These are phyloP conservation scores for Chaetophractus vellerosus DNA, from an alignment of 2,797 vertebrate species.

Conservation along the genomic window DNA sequence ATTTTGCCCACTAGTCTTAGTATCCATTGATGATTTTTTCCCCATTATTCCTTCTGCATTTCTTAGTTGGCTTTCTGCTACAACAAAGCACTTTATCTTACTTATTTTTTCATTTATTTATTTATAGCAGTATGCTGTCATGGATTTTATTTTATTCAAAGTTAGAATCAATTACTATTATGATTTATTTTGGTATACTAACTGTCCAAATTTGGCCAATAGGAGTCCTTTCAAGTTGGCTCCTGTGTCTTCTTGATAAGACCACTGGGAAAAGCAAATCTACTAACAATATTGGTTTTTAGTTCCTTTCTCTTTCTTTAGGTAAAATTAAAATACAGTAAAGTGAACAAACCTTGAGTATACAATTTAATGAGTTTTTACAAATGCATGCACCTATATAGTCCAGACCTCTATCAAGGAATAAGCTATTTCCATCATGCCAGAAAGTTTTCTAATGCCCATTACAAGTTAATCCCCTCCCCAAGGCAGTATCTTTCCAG, in stretches of 20 bases:
- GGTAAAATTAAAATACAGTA: slow-evolving; percentile 25
- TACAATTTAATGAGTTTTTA: neutral
- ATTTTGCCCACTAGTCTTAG: neutral
- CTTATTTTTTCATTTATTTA: slow-evolving; percentile 9
- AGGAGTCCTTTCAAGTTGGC: neutral
- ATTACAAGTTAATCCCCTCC: neutral
- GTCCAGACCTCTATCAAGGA: neutral
- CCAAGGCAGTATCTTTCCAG: neutral
- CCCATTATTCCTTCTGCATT: neutral
- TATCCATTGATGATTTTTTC: slow-evolving; percentile 5
- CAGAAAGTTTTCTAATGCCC: neutral
- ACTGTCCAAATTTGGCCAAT: neutral
- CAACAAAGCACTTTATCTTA: slow-evolving; percentile 11
- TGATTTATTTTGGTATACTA: neutral
- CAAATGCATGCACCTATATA: neutral
- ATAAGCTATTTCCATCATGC: neutral
- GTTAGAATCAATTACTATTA: neutral
- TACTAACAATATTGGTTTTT: slow-evolving; percentile 33
- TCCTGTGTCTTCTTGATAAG: neutral
- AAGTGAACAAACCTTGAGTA: neutral
- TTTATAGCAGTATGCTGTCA: neutral
- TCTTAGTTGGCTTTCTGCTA: slow-evolving; percentile 12
- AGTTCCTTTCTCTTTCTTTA: neutral
- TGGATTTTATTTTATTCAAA: slow-evolving; percentile 1
- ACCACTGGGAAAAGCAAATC: slow-evolving; percentile 19